Evolutionary conservation across 1,140 invertebrate genomes (phyloP).

Genomic region (Mylabris phalerata): DNA sequence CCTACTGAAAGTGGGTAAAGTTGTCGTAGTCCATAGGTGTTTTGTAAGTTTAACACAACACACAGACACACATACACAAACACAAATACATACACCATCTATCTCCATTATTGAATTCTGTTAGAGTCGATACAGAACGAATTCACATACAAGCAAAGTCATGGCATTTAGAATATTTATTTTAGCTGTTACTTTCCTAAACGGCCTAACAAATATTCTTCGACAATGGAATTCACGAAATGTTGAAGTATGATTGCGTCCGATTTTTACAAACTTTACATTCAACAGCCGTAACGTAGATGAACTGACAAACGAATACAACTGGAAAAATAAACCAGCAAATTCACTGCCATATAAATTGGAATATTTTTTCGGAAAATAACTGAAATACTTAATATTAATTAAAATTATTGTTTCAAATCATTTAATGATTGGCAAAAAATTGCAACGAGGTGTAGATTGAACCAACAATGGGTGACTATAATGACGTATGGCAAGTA

Average conservation of each 20-base stretch:
- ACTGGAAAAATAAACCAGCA: too few relatives aligned
- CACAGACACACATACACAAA: not conserved
- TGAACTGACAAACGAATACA: too few relatives aligned
- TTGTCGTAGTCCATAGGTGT: slow-evolving; percentile 23
- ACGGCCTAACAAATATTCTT: slow-evolving; percentile 12
- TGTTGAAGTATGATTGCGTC: slow-evolving; percentile 4
- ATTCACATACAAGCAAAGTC: slow-evolving; percentile 9
- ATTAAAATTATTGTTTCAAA: too few relatives aligned
- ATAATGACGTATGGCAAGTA: slow-evolving; percentile 11
- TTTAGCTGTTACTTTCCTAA: slow-evolving; percentile 9
- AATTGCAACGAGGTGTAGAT: too few relatives aligned
- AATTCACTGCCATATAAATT: too few relatives aligned
- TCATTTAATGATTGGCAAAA: too few relatives aligned
- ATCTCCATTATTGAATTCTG: slow-evolving; percentile 28
- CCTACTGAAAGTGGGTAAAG: slow-evolving; percentile 20
- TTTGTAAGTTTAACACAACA: slow-evolving; percentile 22
- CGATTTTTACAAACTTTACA: slow-evolving; percentile 8
- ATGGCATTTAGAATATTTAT: slow-evolving; percentile 24
- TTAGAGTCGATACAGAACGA: slow-evolving; percentile 20
- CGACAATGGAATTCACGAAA: not conserved
- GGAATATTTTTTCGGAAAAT: too few relatives aligned
- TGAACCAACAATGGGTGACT: too few relatives aligned
- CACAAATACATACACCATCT: slow-evolving; percentile 7
- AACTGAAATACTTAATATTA: too few relatives aligned
- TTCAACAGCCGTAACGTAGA: not conserved